Base-by-base conservation (phyloP, 2,888 invertebrate genomes). In the Disparrhopalites patrizii region DNA sequence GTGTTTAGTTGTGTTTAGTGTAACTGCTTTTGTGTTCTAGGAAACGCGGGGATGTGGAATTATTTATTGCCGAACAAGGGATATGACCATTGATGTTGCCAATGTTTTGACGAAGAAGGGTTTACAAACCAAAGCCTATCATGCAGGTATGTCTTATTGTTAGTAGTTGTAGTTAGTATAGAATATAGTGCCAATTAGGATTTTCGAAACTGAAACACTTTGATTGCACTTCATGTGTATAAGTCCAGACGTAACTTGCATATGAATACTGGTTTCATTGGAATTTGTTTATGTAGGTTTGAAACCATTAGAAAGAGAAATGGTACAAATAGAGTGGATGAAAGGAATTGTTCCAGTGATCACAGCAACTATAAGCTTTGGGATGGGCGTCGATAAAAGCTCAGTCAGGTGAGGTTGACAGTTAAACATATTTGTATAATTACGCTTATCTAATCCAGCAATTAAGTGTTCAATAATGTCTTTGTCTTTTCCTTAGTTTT, bases 381-480 rank as follows among this genome's bases (percentile, higher is more conserved):
- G 94, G 31, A 98, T 99, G 98, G 98, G 98, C 20, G 96, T 99
- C 68, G 98, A 99, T 81, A 99, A 99, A 78, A 92, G 97, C 1
- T 93, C 98, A 82, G 85, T 85, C 1, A 84, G 90, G 87, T 87
- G 70, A n/a, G n/a, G n/a, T n/a, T n/a, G n/a, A n/a, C n/a, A n/a
- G n/a, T n/a, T n/a, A n/a, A n/a, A n/a, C n/a, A n/a, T n/a, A n/a
- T n/a, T n/a, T n/a, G n/a, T n/a, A n/a, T n/a, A n/a, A n/a, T n/a
- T n/a, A n/a, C n/a, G n/a, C n/a, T n/a, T n/a, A n/a, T n/a, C n/a
- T n/a, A 36, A 36, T 36, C 8, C 8, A 36, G 13, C 36, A 36
- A 13, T 36, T 36, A 8, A 36, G 8, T 36, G 36, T 10, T 13
- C 36, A 36, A 13, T 8, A 36, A 36, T 13, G 8, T 10, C 36